Percentiles rank a stretch among this genome's conserved stretches.
These are phyloP conservation scores for Elephantulus edwardii DNA, from an alignment of 2,113 vertebrate genomes.

Conservation along the genomic window DNA sequence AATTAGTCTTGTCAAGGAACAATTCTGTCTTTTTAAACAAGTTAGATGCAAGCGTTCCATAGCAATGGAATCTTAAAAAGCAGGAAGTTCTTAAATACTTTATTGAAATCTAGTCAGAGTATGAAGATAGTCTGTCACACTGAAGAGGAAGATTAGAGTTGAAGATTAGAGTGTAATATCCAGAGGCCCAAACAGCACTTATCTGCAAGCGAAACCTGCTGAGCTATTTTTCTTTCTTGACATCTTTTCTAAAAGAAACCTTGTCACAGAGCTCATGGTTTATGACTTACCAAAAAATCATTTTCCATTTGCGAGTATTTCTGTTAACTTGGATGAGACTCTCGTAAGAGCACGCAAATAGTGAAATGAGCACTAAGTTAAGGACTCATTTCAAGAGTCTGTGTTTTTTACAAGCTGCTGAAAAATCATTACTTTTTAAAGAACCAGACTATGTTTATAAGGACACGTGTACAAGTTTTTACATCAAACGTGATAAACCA, in stretches of 20 bases:
- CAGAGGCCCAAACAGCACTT: not conserved
- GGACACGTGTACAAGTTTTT: not conserved
- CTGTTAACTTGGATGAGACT: not conserved
- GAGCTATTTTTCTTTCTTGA: not conserved
- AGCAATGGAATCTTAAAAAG: not conserved
- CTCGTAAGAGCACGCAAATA: not conserved
- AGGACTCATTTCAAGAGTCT: too few species aligned
- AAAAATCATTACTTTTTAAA: not conserved
- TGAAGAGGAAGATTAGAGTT: not conserved
- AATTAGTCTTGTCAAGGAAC: not conserved
- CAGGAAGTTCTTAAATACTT: conserved; percentile 18
- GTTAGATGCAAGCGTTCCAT: not conserved
- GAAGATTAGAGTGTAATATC: not conserved
- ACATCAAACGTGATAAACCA: conserved; percentile 38
- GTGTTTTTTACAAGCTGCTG: too few species aligned
- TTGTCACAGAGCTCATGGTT: not conserved
- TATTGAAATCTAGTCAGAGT: not conserved
- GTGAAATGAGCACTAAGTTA: too few species aligned
- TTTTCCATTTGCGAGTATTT: conserved; percentile 8
- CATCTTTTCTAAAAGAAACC: not conserved
- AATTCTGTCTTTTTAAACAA: not conserved
- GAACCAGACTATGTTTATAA: not conserved
- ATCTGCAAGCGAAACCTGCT: not conserved
- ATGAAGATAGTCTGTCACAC: not conserved
- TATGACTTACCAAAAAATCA: not conserved